Base-by-base conservation (phyloP, 30 jellyfish, hydroid and myxozoan genomes). In the Aurelia aurita region DNA sequence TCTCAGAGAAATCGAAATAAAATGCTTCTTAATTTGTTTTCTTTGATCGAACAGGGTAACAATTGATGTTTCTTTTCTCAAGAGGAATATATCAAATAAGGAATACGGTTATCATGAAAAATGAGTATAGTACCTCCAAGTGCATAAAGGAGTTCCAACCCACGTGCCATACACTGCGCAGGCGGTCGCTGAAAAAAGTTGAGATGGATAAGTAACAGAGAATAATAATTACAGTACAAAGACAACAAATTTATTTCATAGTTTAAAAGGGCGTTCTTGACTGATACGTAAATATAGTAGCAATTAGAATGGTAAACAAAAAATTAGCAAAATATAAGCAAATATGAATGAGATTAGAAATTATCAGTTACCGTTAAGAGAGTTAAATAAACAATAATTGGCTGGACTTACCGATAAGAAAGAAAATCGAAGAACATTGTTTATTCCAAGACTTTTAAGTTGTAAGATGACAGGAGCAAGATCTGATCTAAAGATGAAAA, bases 111-210 rank as follows among this genome's bases (percentile, higher is more conserved):
- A n/a, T n/a, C n/a, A n/a, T n/a, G n/a, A n/a, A n/a, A n/a, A n/a
- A n/a, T n/a, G n/a, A n/a, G n/a, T n/a, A n/a, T n/a, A n/a, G n/a
- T 27, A 90, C 97, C 92, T 68, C 96, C 97, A 1, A 96, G 73
- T 7, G 99, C 99, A 84, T 80, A 82, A 25, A 96, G 84, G 39
- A 90, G 85, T 79, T 96, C 98, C 63, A 96, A 83, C 0, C 99
- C 98, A 10, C 91, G 91, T 3, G 89, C 98, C 99, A 96, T 91
- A 23, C 96, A 73, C 69, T 91, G 96, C 43, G 98, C 98, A 20
- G 97, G 97, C 15, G 99, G 99, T 21, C 96, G 46, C 97, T 90
- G 86, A 61, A 51, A n/a, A 28, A 73, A 12, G 16, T 4, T 2
- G 5, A 58, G 1, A 2, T 2, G 11, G 11, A 47, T 15, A 5